Percentiles rank a stretch among this genome's conserved stretches.
phyloP scores from a whole-genome alignment of 2,797 vertebrate genomes.

The Allobates femoralis region DNA sequence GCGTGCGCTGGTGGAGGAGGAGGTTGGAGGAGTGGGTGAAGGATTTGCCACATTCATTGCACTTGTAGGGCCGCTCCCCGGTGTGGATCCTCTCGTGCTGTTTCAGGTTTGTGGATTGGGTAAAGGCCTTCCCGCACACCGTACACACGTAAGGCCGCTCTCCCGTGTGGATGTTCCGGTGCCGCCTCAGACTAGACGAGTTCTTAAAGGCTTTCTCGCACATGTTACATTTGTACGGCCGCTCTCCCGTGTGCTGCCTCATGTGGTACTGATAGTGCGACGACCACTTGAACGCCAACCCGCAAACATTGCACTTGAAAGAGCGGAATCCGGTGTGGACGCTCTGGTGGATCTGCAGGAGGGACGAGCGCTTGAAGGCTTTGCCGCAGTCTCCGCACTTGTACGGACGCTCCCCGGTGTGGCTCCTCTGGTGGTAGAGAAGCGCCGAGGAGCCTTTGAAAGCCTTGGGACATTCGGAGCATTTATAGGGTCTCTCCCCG shows the following conservation, averaged over 20 bases:
- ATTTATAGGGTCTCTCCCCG: conserved; percentile 82
- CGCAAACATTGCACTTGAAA: conserved; percentile 90
- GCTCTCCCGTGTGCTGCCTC: conserved; percentile 91
- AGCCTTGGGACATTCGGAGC: conserved; percentile 76
- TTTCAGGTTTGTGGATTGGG: conserved; percentile 91
- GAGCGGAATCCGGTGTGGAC: conserved; percentile 91
- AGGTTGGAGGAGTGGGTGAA: conserved; percentile 93
- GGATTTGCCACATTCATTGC: conserved; percentile 85
- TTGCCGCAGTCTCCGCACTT: conserved; percentile 91
- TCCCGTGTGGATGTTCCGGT: conserved; percentile 91
- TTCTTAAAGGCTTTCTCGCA: conserved; percentile 96
- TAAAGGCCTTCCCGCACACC: conserved; percentile 88
- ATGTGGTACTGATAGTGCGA: conserved; percentile 95
- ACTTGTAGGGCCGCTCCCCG: conserved; percentile 89
- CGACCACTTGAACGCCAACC: conserved; percentile 92
- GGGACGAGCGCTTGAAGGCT: conserved; percentile 91
- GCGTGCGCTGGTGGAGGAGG: conserved; percentile 80
- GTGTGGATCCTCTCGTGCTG: conserved; percentile 93
- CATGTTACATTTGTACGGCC: conserved; percentile 88
- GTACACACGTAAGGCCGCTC: conserved; percentile 88
- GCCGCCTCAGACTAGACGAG: conserved; percentile 88
- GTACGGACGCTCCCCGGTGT: conserved; percentile 85
- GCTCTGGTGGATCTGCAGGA: conserved; percentile 90
- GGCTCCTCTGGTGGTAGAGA: conserved; percentile 69
- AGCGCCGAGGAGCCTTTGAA: conserved; percentile 67